Percentiles rank a stretch among this genome's conserved stretches.
These are phyloP conservation scores for Picathartes gymnocephalus DNA, from an alignment of 2,113 vertebrate species.

Conservation along the genomic window DNA sequence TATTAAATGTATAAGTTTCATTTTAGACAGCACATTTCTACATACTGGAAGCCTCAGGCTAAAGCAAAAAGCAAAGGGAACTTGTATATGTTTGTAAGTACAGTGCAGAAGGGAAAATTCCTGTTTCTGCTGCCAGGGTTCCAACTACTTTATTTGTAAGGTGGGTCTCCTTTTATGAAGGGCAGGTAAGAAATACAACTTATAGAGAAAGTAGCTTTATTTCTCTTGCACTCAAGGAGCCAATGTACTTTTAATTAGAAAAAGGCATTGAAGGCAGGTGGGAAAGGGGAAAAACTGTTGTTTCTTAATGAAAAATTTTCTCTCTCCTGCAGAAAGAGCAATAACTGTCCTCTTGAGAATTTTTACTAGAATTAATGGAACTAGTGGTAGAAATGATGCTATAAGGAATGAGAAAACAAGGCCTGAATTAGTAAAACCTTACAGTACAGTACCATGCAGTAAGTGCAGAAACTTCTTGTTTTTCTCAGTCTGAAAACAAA, in stretches of 20 bases:
- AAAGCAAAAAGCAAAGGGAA: neutral
- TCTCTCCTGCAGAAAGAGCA: neutral
- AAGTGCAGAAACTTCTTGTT: neutral
- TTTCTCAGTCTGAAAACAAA: neutral
- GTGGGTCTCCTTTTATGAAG: neutral
- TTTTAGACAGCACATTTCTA: constrained; percentile 35
- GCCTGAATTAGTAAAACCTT: neutral
- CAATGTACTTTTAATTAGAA: neutral
- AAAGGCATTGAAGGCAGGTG: neutral
- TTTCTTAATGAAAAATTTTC: neutral
- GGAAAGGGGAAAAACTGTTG: neutral
- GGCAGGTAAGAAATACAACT: neutral
- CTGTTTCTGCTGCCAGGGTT: neutral
- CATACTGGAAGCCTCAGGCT: constrained; percentile 7
- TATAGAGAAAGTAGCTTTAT: neutral
- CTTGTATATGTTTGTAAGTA: neutral
- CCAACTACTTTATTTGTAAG: neutral
- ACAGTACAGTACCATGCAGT: neutral
- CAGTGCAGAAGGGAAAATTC: neutral
- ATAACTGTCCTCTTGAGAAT: neutral
- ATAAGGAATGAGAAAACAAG: neutral
- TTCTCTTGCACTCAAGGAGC: neutral
- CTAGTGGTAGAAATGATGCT: neutral
- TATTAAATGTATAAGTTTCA: constrained; percentile 49
- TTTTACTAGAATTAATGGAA: neutral